These are phyloP conservation scores for Cheilosia vulpina DNA, from an alignment of 2,888 invertebrate genomes.

Conservation along the genomic window DNA sequence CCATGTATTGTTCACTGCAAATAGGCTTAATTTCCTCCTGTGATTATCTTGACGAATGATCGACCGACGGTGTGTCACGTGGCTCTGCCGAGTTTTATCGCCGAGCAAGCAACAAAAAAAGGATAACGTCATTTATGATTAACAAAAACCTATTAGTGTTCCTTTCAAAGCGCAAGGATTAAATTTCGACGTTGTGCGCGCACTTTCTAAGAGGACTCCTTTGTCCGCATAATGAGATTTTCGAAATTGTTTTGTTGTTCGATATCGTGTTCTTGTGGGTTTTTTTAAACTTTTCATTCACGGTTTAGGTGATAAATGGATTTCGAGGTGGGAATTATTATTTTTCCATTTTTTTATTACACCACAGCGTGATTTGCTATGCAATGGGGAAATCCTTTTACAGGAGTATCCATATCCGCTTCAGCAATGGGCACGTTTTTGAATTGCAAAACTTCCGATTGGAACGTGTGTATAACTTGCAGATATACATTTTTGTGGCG, in stretches of 20 bases:
- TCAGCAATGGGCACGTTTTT: conserved; percentile 58
- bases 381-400: conserved; percentile 59
- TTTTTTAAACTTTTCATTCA: conserved; percentile 62
- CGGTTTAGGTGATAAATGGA: conserved; percentile 60
- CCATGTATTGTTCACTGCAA: conserved; percentile 71
- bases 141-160: conserved; percentile 73
- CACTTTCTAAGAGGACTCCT: conserved; percentile 35
- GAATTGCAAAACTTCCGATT: conserved; percentile 72
- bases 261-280: conserved; percentile 67
- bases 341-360: conserved; percentile 26
- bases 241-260: conserved; percentile 42
- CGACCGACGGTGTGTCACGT: conserved; percentile 71
- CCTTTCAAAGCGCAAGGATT: conserved; percentile 70
- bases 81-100: conserved; percentile 69
- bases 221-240: conserved; percentile 62
- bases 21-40: conserved; percentile 75
- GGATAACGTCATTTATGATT: conserved; percentile 75
- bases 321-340: conserved; percentile 70
- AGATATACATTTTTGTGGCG: conserved; percentile 32
- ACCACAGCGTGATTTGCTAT: background rate
- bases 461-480: conserved; percentile 42
- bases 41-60: conserved; percentile 75
- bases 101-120: conserved; percentile 39
- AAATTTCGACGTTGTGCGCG: conserved; percentile 58
- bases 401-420: conserved; percentile 72